phyloP scores from a whole-genome alignment of 2,797 vertebrate species.

The Lutjanus argentimaculatus region DNA sequence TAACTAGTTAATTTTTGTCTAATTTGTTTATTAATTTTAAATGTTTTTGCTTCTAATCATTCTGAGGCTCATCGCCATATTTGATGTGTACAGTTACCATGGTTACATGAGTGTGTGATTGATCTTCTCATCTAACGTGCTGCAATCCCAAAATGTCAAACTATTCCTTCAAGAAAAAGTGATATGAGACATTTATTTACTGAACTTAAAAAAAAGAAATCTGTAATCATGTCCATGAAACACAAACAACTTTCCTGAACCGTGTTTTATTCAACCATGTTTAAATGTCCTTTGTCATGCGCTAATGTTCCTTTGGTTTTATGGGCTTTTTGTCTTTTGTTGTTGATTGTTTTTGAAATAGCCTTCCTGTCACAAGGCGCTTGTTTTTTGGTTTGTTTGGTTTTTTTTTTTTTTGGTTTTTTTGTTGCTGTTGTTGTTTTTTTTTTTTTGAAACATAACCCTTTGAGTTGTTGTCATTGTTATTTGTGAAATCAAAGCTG shows the following conservation, averaged over 20 bases:
- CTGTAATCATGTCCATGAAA: background rate
- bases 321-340: too few species aligned
- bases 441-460: background rate
- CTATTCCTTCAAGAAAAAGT: too few species aligned
- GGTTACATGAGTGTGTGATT: background rate
- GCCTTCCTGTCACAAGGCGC: conserved; percentile 27
- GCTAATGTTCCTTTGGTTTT: too few species aligned
- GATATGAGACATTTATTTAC: background rate
- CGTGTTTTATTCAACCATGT: too few species aligned
- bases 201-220: background rate
- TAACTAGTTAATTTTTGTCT: too few species aligned
- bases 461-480: conserved; percentile 48
- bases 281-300: too few species aligned
- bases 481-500: conserved; percentile 56
- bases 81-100: conserved; percentile 17
- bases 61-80: background rate
- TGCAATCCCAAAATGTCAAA: too few species aligned
- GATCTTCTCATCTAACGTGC: background rate
- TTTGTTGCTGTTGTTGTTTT: too few species aligned
- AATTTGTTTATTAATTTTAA: too few species aligned
- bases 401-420: too few species aligned
- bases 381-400: background rate
- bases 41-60: background rate
- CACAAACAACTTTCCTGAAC: background rate
- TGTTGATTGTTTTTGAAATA: too few species aligned